These are phyloP conservation scores for Pipa parva DNA, from an alignment of 2,113 vertebrate genomes.

Conservation along the genomic window DNA sequence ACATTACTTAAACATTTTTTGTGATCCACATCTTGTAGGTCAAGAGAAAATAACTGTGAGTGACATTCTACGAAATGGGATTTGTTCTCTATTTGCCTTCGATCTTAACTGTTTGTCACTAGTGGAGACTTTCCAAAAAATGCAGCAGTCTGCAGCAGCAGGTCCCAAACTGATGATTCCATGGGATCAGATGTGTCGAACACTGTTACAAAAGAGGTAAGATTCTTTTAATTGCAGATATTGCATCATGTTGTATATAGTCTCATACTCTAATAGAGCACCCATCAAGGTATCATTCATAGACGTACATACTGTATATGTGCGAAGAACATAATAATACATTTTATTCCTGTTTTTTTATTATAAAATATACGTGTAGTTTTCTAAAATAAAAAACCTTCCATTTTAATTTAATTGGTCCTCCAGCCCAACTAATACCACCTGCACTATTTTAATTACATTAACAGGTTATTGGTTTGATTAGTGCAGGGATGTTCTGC, in stretches of 20 bases:
- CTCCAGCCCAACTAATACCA: too few species aligned
- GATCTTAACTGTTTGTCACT: slow-evolving; percentile 49
- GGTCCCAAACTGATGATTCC: slow-evolving; percentile 24
- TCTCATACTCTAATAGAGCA: too few species aligned
- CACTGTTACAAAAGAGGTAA: slow-evolving; percentile 54
- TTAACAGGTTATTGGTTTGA: too few species aligned
- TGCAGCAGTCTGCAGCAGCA: not conserved
- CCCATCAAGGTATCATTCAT: too few species aligned
- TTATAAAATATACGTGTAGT: too few species aligned
- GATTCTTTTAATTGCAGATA: not conserved
- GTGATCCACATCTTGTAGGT: slow-evolving; percentile 42
- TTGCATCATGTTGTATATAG: too few species aligned
- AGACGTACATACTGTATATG: not conserved
- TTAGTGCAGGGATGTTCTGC: too few species aligned
- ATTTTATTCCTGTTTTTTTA: not conserved
- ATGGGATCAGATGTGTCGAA: slow-evolving; percentile 54
- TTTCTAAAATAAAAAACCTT: too few species aligned
- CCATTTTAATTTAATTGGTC: too few species aligned
- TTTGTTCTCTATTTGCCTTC: slow-evolving; percentile 56
- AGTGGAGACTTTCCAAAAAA: slow-evolving; percentile 44
- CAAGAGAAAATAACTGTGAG: slow-evolving; percentile 8
- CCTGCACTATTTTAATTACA: too few species aligned
- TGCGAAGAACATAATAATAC: not conserved
- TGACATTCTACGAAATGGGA: not conserved
- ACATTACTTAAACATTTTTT: too few species aligned